Percentiles rank a stretch among this genome's conserved stretches.
phyloP scores from a whole-genome alignment of 2,797 vertebrate species.

The Poeciliopsis infans region DNA sequence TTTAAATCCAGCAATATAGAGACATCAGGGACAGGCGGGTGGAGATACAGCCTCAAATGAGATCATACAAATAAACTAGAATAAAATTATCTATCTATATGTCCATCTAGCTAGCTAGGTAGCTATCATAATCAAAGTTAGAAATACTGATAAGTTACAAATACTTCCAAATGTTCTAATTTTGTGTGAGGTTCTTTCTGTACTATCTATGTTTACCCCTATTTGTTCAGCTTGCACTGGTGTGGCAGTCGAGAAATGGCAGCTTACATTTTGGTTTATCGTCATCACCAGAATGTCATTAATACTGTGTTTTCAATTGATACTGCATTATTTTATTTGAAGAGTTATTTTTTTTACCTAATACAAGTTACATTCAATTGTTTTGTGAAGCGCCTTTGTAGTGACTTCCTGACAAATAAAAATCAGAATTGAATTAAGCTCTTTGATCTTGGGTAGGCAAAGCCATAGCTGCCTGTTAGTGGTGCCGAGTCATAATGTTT shows the following conservation, averaged over 20 bases:
- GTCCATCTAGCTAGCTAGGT: not conserved
- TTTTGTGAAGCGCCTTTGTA: not conserved
- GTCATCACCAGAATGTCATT: not conserved
- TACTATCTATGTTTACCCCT: not conserved
- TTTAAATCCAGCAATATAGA: not conserved
- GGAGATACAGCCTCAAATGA: not conserved
- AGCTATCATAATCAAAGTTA: not conserved
- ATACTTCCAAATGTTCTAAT: not conserved
- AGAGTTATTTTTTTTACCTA: not conserved
- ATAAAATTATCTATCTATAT: not conserved
- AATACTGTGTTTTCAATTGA: not conserved
- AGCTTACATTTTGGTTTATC: not conserved
- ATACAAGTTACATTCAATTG: not conserved
- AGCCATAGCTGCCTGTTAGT: not conserved
- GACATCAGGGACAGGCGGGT: not conserved
- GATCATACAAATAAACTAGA: not conserved
- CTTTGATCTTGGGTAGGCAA: not conserved
- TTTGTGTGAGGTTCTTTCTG: not conserved
- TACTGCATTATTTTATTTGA: not conserved
- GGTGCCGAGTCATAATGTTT: not conserved
- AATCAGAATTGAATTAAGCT: not conserved
- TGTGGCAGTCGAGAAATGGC: not conserved
- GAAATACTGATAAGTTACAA: not conserved
- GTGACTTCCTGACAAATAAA: not conserved
- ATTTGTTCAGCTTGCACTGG: not conserved